Evolutionary conservation across 2,888 invertebrate genomes (phyloP), one percentile per base, ranked within the genome.

Genomic region (Thera obeliscata): DNA sequence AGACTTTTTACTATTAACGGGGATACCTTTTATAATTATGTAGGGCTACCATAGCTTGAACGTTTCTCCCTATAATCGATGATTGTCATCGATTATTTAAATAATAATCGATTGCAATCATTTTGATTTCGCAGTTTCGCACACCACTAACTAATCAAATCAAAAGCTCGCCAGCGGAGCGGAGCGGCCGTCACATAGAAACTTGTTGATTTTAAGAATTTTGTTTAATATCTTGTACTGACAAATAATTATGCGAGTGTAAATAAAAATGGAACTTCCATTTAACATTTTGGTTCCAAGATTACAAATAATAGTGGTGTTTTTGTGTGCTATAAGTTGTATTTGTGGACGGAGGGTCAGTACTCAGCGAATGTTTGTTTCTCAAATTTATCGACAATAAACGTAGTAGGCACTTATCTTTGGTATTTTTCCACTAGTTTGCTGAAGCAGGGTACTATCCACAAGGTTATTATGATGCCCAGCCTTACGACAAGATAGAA

Each of bases 341-440:
- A 78, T 81, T 72, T 77, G 71, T 69, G 84, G 81, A 36, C 79
- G 81, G 76, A 81, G 85, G 83, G 92, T 92, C 80, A 81, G 87
- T 69, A 35, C 46, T 43, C 54, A 64, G 61, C 66, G 67, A 35
- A 58, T 64, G 57, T 61, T 59, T 54, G 35, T 43, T 52, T 54
- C 46, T 33, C 11, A 35, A 61, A 65, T 22, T n/a, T 56, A 9
- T 38, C 33, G 4, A 6, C 2, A 9, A 33, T 12, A 38, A 55
- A 54, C 6, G 43, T 3, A 8, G 64, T 60, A 66, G 22, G 22
- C 22, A 22, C 22, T 22, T 22, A 22, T 50, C 5, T 67, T 59
- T 71, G 74, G 46, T 70, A 63, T 65, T 52, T 65, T 67, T 61
- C 60, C 46, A 74, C 48, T 80, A 91, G 89, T 87, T 83, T 76